Base-by-base conservation (phyloP, 2,888 invertebrate genomes). In the Sisyra nigra region DNA sequence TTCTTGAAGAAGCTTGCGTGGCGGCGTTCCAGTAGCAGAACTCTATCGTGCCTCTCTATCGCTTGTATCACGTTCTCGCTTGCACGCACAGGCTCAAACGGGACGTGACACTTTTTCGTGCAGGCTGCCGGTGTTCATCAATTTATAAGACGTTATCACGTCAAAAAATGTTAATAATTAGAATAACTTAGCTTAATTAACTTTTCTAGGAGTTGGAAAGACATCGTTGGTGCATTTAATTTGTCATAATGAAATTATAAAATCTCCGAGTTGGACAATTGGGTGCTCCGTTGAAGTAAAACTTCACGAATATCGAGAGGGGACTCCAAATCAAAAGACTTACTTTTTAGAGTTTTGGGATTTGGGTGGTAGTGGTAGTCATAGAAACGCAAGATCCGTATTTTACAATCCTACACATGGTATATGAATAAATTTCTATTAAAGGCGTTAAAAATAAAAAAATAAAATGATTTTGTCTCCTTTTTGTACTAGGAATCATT, bases 311-410 rank as follows among this genome's bases (percentile, higher is more conserved):
- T 96, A 82, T 59, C 88, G 87, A 59, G 93, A 93, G 63, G 93
- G 93, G 2, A 93, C 92, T 0, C 84, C 87, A 14, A 78, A 80
- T 46, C 93, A 96, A 59, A 82, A 81, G 53, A 80, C 86, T 4
- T 93, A 81, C 60, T 94, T 93, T 60, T 72, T 97, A 17, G 97
- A 98, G 65, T 69, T 97, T 29, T 98, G 96, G 86, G 98, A 98
- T 60, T 78, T 98, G 42, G 97, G 97, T 4, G 97, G 97, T 1
- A 93, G 91, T 49, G 78, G 85, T 49, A 86, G 80, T 53, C 97
- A 98, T 59, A 76, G 85, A 56, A 93, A 89, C 60, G 84, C 91
- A n/a, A 72, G 96, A 55, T 76, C 81, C 47, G 88, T 96, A 2
- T 97, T 97, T 63, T 96, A 96, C 63, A 82, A 86, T 56, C 84